Conservation (phyloP, 2,113 vertebrate species). For the Hassar affinis region DNA sequence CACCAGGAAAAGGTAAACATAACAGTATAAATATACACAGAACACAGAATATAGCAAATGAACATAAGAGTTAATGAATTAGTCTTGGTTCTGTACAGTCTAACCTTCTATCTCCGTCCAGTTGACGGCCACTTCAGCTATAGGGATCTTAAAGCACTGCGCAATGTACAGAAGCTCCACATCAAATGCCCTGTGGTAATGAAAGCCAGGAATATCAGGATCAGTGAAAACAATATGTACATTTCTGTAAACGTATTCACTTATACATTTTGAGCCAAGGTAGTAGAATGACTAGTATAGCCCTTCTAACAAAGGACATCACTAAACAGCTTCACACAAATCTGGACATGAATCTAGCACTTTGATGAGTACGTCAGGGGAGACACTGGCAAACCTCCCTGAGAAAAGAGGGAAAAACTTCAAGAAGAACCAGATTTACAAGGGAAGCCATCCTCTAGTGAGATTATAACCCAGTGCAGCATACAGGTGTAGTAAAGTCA, state of each 20-base stretch:
- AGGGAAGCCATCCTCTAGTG: not conserved
- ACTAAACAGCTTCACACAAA: not conserved
- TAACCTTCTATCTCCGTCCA: conserved; percentile 99
- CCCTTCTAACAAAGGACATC: too few species aligned
- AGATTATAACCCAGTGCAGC: not conserved
- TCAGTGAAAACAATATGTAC: too few species aligned
- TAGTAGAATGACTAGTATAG: too few species aligned
- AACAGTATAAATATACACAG: not conserved
- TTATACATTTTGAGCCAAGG: not conserved
- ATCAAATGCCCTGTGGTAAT: conserved; percentile 86
- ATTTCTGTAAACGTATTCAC: not conserved
- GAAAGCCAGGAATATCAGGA: too few species aligned
- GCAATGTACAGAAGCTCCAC: conserved; percentile 95
- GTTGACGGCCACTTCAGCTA: conserved; percentile 94
- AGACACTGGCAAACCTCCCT: not conserved
- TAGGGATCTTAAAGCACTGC: conserved; percentile 86
- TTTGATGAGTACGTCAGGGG: not conserved
- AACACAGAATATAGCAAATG: not conserved
- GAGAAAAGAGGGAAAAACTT: not conserved
- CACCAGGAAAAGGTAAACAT: not conserved
- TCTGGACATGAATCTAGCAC: not conserved
- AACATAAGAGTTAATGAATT: not conserved
- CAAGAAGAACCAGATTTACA: not conserved
- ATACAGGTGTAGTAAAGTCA: not conserved
- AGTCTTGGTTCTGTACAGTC: not conserved